Evolutionary conservation across 2,113 vertebrate species (phyloP), one percentile per base, ranked within the genome.

Genomic region (Phalacrocorax pelagicus): DNA sequence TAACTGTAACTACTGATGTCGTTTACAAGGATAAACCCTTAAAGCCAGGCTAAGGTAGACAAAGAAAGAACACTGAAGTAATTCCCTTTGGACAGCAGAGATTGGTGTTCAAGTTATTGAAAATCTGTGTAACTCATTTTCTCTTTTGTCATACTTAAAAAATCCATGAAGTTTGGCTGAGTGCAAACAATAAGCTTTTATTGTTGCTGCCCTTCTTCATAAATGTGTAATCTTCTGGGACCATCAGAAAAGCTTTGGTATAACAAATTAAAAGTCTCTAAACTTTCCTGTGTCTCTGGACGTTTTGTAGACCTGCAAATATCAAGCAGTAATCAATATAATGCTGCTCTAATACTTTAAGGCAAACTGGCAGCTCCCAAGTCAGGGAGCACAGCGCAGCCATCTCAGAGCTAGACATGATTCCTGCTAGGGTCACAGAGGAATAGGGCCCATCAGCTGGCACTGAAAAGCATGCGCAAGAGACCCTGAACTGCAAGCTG

Each of bases 61-160:
- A 95, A 93, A 97, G 88, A 95, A 96, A 94, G 90, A 97, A 90
- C 87, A 94, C 62, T 89, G 81, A 81, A 88, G 91, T 75, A 97
- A 96, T 90, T 97, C 97, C 95, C 94, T 94, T 96, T 96, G 96
- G 96, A 96, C 93, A 95, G 91, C 90, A 94, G 81, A 97, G 97
- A 97, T 95, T 96, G 86, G 91, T 96, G 95, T 96, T 98, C 92
- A 94, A 96, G 94, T 98, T 98, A 98, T 98, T 98, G 97, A 98
- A 98, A 98, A 98, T 97, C 96, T 97, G 96, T 98, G 97, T 98
- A 98, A 97, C 97, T 97, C 94, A 97, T 98, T 98, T 97, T 97
- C 96, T 97, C 97, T 97, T 98, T 98, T 98, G 98, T 98, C 98
- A 98, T 98, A 98, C 98, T 98, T 98, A 98, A 98, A 98, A 98